Evolutionary conservation across 2,797 vertebrate genomes (phyloP).

Genomic region (Tachyglossus aculeatus): DNA sequence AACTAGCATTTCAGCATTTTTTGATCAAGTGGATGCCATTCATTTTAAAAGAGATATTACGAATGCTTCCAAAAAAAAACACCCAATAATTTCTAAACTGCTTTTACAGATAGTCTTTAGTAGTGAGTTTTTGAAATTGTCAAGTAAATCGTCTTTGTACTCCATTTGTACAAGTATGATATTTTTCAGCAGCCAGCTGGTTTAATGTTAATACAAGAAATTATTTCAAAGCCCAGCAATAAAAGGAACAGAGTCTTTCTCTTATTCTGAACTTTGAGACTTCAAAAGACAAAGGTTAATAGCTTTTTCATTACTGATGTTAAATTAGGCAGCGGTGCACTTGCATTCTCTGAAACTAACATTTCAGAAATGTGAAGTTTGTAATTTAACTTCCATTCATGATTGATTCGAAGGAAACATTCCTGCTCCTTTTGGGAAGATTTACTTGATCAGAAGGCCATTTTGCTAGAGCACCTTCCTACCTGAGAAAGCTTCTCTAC

Average conservation of each 20-base stretch:
- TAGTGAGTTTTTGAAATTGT: background rate
- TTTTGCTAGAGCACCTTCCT: too few relatives aligned
- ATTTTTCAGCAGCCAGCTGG: background rate
- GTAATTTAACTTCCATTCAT: too few relatives aligned
- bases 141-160: background rate
- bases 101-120: background rate
- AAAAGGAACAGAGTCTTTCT: background rate
- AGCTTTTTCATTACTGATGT: constrained; percentile 4
- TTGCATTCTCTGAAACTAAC: too few relatives aligned
- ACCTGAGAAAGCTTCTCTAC: too few relatives aligned
- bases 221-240: background rate
- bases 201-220: background rate
- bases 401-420: too few relatives aligned
- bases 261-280: background rate
- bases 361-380: too few relatives aligned
- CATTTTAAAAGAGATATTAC: constrained; percentile 71
- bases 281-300: constrained; percentile 2
- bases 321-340: too few relatives aligned
- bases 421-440: too few relatives aligned
- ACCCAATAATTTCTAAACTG: constrained; percentile 21
- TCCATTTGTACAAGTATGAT: background rate
- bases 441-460: too few relatives aligned
- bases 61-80: constrained; percentile 45
- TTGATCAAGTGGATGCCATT: constrained; percentile 70
- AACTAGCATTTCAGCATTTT: constrained; percentile 75